Evolutionary conservation across 2,797 vertebrate genomes (phyloP).

Genomic region (Artibeus lituratus): DNA sequence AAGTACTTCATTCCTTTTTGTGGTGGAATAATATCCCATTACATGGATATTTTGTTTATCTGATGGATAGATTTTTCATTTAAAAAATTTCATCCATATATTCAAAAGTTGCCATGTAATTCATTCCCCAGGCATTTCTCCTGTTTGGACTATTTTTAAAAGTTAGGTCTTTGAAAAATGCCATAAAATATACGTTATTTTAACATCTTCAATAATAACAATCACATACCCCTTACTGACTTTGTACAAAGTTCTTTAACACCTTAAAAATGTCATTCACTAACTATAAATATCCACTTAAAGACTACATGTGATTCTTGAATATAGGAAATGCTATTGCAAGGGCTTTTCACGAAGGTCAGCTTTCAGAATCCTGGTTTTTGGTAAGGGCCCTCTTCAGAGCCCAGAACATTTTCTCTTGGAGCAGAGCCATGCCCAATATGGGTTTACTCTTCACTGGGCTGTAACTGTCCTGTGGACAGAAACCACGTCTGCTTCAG

Average conservation of each 20-base stretch:
- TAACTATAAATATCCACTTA: neutral
- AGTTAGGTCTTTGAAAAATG: neutral
- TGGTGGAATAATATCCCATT: neutral
- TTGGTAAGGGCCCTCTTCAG: neutral
- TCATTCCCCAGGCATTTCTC: neutral
- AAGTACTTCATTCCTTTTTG: neutral
- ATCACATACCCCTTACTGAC: neutral
- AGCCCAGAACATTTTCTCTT: neutral
- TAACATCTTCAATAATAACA: neutral
- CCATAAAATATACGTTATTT: neutral
- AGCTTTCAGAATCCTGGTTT: neutral
- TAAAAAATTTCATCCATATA: neutral
- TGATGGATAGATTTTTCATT: neutral
- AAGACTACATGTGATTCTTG: neutral
- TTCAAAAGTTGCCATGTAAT: neutral
- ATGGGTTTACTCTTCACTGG: neutral
- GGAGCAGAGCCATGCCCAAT: neutral
- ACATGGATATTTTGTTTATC: neutral
- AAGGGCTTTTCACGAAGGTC: neutral
- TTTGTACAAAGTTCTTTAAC: neutral
- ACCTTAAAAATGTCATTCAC: neutral
- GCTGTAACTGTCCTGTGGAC: neutral
- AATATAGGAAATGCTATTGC: neutral
- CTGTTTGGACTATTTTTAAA: constrained; percentile 3
- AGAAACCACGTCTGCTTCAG: neutral